Conservation (phyloP, 2,113 vertebrate species). For the Ictalurus furcatus region DNA sequence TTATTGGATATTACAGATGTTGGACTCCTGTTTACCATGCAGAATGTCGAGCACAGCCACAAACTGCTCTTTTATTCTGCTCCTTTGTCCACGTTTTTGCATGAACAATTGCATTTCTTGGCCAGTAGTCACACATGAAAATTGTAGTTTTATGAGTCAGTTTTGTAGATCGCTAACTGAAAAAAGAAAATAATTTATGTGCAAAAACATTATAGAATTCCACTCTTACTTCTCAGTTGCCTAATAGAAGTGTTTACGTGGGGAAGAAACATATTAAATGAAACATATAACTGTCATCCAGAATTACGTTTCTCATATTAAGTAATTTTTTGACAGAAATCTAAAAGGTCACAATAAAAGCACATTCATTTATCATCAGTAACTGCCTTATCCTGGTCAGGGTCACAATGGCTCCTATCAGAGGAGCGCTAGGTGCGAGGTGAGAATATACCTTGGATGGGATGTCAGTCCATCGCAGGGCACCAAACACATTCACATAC, state of each 20-base stretch:
- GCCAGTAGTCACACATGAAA: neutral
- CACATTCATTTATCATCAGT: neutral
- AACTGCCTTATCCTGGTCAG: neutral
- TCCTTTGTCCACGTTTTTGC: neutral
- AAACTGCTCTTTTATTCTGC: neutral
- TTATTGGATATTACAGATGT: neutral
- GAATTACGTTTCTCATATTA: neutral
- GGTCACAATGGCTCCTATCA: neutral
- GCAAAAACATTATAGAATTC: neutral
- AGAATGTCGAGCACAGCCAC: neutral
- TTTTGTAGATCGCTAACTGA: neutral
- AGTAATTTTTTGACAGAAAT: neutral
- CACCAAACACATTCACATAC: neutral
- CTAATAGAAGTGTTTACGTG: neutral
- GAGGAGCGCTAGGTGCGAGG: neutral
- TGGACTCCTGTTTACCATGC: neutral
- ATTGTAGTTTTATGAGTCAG: neutral
- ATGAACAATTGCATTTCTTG: neutral
- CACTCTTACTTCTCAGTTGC: neutral
- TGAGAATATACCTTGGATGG: neutral
- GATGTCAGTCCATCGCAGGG: neutral
- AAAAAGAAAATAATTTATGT: neutral
- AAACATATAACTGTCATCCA: neutral
- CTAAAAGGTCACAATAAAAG: conserved; percentile 8
- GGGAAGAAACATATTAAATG: neutral